A percentile compares a stretch with the other conserved stretches of the same genome.
Conservation (phyloP, 1,140 invertebrate genomes). For the Chironomus striatipennis region DNA sequence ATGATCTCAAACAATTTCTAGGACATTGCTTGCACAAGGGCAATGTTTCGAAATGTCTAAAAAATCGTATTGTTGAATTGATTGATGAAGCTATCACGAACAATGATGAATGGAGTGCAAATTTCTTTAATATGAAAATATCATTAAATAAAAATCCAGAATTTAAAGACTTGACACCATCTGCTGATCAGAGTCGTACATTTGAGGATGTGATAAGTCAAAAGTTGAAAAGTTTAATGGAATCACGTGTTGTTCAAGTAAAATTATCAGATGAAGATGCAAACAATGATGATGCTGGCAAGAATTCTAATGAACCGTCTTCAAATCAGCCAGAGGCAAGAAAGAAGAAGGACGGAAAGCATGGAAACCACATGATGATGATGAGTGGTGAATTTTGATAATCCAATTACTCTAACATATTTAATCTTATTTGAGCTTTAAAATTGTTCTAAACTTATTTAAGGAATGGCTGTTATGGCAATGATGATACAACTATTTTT, state of each 20-base stretch:
- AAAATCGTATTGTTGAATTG: neutral
- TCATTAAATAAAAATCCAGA: slow-evolving; percentile 12
- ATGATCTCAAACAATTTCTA: neutral
- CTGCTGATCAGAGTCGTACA: neutral
- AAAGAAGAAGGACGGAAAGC: slow-evolving; percentile 40
- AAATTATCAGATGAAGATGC: neutral
- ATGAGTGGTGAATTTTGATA: slow-evolving; percentile 42
- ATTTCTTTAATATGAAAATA: slow-evolving; percentile 3
- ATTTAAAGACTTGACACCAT: neutral
- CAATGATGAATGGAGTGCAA: neutral
- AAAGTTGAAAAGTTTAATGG: slow-evolving; percentile 10
- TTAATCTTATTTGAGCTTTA: neutral
- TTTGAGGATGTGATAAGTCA: slow-evolving; percentile 1
- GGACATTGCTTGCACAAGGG: slow-evolving; percentile 3
- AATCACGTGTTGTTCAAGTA: slow-evolving; percentile 19
- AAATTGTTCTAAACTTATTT: neutral
- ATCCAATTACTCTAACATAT: neutral
- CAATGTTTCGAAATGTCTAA: slow-evolving; percentile 10
- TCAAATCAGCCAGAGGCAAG: neutral
- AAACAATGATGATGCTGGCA: neutral
- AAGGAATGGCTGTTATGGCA: slow-evolving; percentile 48
- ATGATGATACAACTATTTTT: slow-evolving; percentile 57
- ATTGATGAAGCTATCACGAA: neutral
- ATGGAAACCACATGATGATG: slow-evolving; percentile 42
- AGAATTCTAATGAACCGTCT: neutral